Evolutionary conservation across 2,888 invertebrate species (phyloP), one percentile per base, ranked within the genome.

Genomic region (Eulithis testata): DNA sequence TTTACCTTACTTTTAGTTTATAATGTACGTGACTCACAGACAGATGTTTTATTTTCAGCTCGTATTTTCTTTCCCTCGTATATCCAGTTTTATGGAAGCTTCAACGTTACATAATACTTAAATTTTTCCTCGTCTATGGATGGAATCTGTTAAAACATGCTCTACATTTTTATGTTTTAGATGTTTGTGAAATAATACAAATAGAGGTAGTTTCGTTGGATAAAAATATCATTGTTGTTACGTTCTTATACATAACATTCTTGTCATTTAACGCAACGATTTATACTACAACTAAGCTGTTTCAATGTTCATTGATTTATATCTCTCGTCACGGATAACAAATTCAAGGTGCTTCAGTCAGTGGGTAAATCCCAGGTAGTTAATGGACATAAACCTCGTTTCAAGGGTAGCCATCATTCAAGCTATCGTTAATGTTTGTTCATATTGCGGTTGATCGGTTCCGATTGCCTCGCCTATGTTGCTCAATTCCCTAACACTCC

Each of bases 41-140:
- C 89, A 86, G 86, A 87, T 86, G 89, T 88, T 88, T 87, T 88
- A 89, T 89, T 86, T 85, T 81, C 79, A 78, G 82, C 76, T 74
- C 72, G 77, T 82, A 82, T 82, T 82, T 82, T 82, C 80, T 79
- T 80, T 80, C 76, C 79, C 75, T 84, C 82, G 81, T 85, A 85
- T 85, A 86, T 85, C 80, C 82, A 79, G 80, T 79, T 88, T 88
- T 89, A 87, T 85, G 85, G 84, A 78, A 83, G 83, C 82, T 86
- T 83, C 76, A 80, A 84, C 81, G 80, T 88, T 86, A 83, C 87
- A 88, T 86, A 87, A 86, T 82, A 80, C 81, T 79, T 80, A 77
- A 75, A 80, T 84, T 79, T 80, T 77, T 83, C 73, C 73, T 75
- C 81, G 77, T 70, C 74, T 80, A 77, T 80, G 77, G 78, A 77